These are phyloP conservation scores for Heliconius hermathena DNA, from an alignment of 1,140 invertebrate genomes.

Conservation along the genomic window DNA sequence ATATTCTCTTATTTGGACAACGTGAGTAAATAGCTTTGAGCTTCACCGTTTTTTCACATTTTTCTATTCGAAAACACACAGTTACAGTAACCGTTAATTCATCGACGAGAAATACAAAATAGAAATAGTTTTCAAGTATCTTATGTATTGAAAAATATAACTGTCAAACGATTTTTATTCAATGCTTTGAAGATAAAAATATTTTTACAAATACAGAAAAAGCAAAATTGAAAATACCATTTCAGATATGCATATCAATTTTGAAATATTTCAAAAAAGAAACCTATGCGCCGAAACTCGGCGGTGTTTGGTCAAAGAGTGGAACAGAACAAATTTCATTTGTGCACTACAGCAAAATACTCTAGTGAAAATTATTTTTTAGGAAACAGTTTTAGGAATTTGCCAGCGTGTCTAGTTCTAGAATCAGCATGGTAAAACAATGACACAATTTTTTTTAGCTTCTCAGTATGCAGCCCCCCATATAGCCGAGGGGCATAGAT, in stretches of 20 bases:
- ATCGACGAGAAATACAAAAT: background rate
- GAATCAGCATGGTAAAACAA: conserved; percentile 27
- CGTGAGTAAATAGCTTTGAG: background rate
- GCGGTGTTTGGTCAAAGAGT: conserved; percentile 17
- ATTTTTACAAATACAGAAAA: conserved; percentile 13
- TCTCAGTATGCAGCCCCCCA: too few species aligned
- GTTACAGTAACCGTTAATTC: background rate
- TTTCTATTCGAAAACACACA: background rate
- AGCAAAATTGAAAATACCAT: conserved; percentile 12
- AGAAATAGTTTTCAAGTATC: conserved; percentile 10
- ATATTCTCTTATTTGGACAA: background rate
- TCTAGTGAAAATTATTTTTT: conserved; percentile 37
- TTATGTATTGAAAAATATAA: conserved; percentile 14
- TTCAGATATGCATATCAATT: conserved; percentile 13
- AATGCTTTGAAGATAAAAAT: conserved; percentile 10
- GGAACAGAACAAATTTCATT: conserved; percentile 21
- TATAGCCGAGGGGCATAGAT: too few species aligned
- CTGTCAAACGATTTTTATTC: conserved; percentile 11
- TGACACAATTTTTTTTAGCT: conserved; percentile 26
- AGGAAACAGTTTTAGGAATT: conserved; percentile 34
- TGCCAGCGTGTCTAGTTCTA: background rate
- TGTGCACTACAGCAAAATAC: conserved; percentile 29
- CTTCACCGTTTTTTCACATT: background rate
- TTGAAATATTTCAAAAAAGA: conserved; percentile 9
- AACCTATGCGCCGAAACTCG: conserved; percentile 11